These are phyloP conservation scores for Halocynthia roretzi DNA, from an alignment of 23 tunicate genomes.

Conservation along the genomic window DNA sequence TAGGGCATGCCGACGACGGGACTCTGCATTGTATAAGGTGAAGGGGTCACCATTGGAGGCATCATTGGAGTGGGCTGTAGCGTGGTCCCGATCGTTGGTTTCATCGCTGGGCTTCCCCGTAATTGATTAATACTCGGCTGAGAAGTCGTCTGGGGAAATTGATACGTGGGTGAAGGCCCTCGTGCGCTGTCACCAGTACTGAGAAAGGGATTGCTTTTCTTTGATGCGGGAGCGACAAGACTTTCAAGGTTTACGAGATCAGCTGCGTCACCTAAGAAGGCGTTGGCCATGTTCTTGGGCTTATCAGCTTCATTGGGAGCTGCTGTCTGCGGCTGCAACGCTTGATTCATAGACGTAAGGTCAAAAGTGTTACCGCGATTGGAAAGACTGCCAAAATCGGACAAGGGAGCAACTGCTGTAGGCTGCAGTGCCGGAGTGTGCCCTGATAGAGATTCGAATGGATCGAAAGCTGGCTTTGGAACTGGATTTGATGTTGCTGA, in stretches of 20 bases:
- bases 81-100: not conserved
- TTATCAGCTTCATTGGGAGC: not conserved
- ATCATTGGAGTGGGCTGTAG: not conserved
- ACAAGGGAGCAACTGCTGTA: not conserved
- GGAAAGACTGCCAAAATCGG: constrained; percentile 3
- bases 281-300: constrained; percentile 66
- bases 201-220: constrained; percentile 80
- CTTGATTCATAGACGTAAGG: constrained; percentile 29
- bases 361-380: constrained; percentile 24
- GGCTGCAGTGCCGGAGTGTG: constrained; percentile 3
- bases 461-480: constrained; percentile 29
- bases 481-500: not conserved
- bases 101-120: constrained; percentile 1
- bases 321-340: constrained; percentile 4
- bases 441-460: constrained; percentile 30
- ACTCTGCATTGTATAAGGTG: not conserved
- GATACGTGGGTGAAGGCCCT: constrained; percentile 26
- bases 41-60: constrained; percentile 2
- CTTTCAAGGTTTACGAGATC: constrained; percentile 89
- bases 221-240: constrained; percentile 62
- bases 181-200: not conserved
- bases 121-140: constrained; percentile 26
- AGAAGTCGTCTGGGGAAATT: constrained; percentile 22
- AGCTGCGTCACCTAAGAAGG: constrained; percentile 83
- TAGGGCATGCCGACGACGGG: not conserved